Conservation (phyloP, 64 coral and sea anemone species). For the Trachythela sp. region DNA sequence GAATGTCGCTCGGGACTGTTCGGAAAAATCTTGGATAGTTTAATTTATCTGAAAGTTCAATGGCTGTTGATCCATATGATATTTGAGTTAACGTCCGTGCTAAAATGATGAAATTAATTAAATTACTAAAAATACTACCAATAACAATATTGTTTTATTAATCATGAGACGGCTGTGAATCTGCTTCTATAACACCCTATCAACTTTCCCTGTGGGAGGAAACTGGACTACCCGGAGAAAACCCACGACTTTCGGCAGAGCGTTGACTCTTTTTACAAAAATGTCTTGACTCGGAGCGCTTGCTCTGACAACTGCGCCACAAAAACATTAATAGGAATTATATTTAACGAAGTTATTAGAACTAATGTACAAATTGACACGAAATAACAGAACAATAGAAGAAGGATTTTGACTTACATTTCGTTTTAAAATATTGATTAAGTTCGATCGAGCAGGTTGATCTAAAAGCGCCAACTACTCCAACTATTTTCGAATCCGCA, state of each 20-base stretch:
- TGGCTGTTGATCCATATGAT: constrained; percentile 83
- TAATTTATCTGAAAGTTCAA: constrained; percentile 80
- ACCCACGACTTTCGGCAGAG: too few species aligned
- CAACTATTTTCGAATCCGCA: constrained; percentile 76
- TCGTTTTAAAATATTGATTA: constrained; percentile 94
- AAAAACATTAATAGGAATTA: background rate
- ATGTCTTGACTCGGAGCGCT: too few species aligned
- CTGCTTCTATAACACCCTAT: too few species aligned
- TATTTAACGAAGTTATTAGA: background rate
- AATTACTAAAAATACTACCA: background rate
- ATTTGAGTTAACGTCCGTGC: constrained; percentile 85
- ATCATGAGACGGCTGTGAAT: too few species aligned
- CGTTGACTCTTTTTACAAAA: too few species aligned
- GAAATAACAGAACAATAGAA: too few species aligned
- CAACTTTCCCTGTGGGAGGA: too few species aligned
- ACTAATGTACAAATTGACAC: too few species aligned
- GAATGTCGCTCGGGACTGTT: constrained; percentile 69
- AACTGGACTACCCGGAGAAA: too few species aligned
- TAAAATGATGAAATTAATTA: constrained; percentile 10
- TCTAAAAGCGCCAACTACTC: constrained; percentile 81
- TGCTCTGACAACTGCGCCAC: too few species aligned
- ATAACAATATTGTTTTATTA: too few species aligned
- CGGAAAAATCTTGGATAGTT: constrained; percentile 95
- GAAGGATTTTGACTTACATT: constrained; percentile 71
- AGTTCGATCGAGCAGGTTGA: constrained; percentile 90